These are phyloP conservation scores for Amiota mariae DNA, from an alignment of 2,888 invertebrate species.

Conservation along the genomic window DNA sequence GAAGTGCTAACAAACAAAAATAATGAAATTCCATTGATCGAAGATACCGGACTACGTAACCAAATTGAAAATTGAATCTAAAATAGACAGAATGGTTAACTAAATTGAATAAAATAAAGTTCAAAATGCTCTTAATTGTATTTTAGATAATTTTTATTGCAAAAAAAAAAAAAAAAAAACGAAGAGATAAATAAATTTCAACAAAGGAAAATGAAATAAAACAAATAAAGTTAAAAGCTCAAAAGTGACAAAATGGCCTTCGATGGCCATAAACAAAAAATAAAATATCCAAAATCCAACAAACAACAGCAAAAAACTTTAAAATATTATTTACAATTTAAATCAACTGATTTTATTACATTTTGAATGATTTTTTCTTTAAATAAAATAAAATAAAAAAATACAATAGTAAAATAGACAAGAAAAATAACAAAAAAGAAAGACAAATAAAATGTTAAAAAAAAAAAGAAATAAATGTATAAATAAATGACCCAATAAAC, in stretches of 20 bases:
- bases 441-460: slow-evolving; percentile 32
- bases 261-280: slow-evolving; percentile 60
- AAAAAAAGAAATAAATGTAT: no score
- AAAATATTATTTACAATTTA: slow-evolving; percentile 54
- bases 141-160: not conserved
- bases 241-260: slow-evolving; percentile 57
- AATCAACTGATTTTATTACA: slow-evolving; percentile 61
- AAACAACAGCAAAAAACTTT: slow-evolving; percentile 41
- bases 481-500: slow-evolving; percentile 22
- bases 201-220: slow-evolving; percentile 29
- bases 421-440: slow-evolving; percentile 41
- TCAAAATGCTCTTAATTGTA: not conserved
- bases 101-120: no score
- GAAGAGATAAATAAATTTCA: slow-evolving; percentile 18
- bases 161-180: slow-evolving; percentile 11
- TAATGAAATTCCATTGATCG: no score
- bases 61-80: no score
- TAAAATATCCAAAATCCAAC: slow-evolving; percentile 28
- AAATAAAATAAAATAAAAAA: slow-evolving; percentile 64
- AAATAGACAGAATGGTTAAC: no score
- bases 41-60: no score
- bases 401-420: slow-evolving; percentile 52
- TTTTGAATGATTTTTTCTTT: slow-evolving; percentile 50
- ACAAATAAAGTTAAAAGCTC: slow-evolving; percentile 19
- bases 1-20: no score